Percentiles rank a stretch among this genome's conserved stretches.
Evolutionary conservation across 2,797 vertebrate species (phyloP).

Genomic region (Percopsis omiscomaycus): DNA sequence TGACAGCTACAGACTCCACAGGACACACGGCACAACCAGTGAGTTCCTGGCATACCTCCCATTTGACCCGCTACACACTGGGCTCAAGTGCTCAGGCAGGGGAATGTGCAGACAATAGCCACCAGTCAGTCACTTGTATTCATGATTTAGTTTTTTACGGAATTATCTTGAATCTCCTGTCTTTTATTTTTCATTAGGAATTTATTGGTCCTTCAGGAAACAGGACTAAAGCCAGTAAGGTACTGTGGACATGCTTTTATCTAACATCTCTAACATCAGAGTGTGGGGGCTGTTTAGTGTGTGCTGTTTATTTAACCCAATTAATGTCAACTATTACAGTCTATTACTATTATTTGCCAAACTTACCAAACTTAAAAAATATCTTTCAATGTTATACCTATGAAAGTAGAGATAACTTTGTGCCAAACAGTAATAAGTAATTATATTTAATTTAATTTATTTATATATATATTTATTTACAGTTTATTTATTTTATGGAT

Average conservation of each 20-base stretch:
- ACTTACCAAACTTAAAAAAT: no score
- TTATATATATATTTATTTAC: neutral
- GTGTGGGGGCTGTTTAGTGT: slow-evolving; percentile 36
- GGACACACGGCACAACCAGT: slow-evolving; percentile 70
- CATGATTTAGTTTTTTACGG: neutral
- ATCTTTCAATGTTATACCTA: slow-evolving; percentile 9
- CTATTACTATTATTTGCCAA: no score
- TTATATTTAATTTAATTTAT: neutral
- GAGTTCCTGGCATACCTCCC: slow-evolving; percentile 69
- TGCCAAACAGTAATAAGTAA: neutral
- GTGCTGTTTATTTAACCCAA: slow-evolving; percentile 38
- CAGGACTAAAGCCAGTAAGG: slow-evolving; percentile 66
- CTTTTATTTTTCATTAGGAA: slow-evolving; percentile 60
- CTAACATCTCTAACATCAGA: slow-evolving; percentile 3
- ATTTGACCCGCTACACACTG: slow-evolving; percentile 47
- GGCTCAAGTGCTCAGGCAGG: slow-evolving; percentile 47
- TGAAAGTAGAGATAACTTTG: neutral
- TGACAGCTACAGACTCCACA: slow-evolving; percentile 69
- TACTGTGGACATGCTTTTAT: slow-evolving; percentile 34
- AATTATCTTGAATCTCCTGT: neutral
- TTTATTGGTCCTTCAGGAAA: slow-evolving; percentile 39
- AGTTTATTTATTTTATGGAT: neutral
- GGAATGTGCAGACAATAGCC: slow-evolving; percentile 26
- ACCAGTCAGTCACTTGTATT: slow-evolving; percentile 16
- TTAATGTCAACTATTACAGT: no score